A percentile compares a stretch with the other conserved stretches of the same genome.
Evolutionary conservation across 2,797 vertebrate genomes (phyloP).

Genomic region (Cuculus canorus): DNA sequence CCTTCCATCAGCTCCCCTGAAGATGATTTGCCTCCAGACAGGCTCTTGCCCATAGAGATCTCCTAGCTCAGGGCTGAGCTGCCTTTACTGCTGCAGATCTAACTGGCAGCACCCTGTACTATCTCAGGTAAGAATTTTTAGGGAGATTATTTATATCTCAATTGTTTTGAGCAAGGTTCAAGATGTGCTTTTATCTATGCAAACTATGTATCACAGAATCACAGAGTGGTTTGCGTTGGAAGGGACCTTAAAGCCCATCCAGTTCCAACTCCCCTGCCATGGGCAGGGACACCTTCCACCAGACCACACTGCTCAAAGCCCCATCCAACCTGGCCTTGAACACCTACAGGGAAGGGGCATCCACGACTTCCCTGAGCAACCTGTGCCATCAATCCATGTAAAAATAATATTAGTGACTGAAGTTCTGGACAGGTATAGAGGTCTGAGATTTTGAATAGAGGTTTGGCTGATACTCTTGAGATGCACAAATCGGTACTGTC

Average conservation of each 20-base stretch:
- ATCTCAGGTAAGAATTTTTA: neutral
- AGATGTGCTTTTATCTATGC: neutral
- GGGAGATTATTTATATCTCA: neutral
- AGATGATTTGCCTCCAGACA: neutral
- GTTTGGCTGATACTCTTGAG: neutral
- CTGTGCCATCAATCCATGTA: neutral
- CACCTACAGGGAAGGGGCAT: no score
- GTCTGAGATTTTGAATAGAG: neutral
- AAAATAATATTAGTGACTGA: neutral
- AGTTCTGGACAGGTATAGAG: neutral
- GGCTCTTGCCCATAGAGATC: neutral
- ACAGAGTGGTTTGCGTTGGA: no score
- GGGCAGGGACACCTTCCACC: no score
- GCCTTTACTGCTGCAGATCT: neutral
- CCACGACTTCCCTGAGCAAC: no score
- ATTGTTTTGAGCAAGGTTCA: neutral
- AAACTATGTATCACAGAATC: neutral
- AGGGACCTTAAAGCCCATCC: no score
- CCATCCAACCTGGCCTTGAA: no score
- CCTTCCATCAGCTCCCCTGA: neutral
- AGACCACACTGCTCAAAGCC: no score
- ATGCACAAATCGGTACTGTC: neutral
- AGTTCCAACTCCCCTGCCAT: no score
- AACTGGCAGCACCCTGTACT: neutral
- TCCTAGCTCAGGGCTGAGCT: neutral